Conservation (phyloP, 2,797 vertebrate species). For the Sebastes minor region DNA sequence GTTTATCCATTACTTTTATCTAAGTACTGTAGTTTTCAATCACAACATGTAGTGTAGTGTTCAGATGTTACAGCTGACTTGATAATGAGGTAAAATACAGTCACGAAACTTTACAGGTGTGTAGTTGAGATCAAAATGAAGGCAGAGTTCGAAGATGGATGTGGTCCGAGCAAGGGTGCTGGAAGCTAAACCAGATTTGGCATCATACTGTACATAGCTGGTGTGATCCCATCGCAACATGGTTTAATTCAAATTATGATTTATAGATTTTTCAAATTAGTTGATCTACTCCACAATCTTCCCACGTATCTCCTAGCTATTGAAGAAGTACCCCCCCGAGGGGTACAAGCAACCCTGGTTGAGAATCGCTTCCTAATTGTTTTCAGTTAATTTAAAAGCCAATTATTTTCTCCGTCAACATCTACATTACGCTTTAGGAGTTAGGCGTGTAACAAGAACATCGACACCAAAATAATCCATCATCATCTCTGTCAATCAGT, state of each 20-base stretch:
- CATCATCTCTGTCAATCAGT: neutral
- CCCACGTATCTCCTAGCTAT: too few relatives aligned
- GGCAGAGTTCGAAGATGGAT: too few relatives aligned
- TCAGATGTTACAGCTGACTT: neutral
- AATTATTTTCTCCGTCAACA: neutral
- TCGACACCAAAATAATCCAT: neutral
- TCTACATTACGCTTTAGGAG: neutral
- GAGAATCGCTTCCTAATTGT: neutral
- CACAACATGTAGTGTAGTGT: neutral
- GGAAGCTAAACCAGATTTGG: too few relatives aligned
- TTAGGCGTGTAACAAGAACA: neutral
- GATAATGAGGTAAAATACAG: neutral
- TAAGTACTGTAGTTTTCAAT: neutral
- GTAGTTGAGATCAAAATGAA: too few relatives aligned
- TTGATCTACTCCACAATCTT: too few relatives aligned
- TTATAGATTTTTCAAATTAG: fast-evolving
- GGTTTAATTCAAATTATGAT: neutral
- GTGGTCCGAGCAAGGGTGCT: too few relatives aligned
- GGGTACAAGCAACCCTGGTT: neutral
- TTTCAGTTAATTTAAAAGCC: slow-evolving; percentile 1
- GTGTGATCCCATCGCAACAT: too few relatives aligned
- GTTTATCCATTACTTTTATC: neutral
- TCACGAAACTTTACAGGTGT: too few relatives aligned
- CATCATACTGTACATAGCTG: too few relatives aligned
- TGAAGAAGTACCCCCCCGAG: too few relatives aligned